Base-by-base conservation (phyloP, 2,888 invertebrate species). In the Hybos culiciformis region DNA sequence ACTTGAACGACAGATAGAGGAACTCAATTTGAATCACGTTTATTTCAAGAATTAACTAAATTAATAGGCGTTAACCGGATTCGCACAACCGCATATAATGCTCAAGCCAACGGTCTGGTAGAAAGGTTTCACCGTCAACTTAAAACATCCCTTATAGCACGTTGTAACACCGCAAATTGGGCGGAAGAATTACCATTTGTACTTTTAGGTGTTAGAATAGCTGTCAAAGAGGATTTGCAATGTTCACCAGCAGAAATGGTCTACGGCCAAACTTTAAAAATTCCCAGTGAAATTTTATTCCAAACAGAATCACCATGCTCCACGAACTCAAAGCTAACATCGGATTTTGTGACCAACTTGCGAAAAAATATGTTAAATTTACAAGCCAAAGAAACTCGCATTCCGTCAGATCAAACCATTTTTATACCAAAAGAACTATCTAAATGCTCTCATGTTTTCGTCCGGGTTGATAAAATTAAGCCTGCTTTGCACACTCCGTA, bases 171-270 rank as follows among this genome's bases (percentile, higher is more conserved):
- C 11, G 12, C 12, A 26, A 40, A 39, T 37, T 48, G 21, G 40
- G 39, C 34, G 34, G 42, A 44, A 23, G 38, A 48, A 29, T 32
- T 46, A 26, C 44, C 45, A 9, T 34, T 43, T 23, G 24, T 48
- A 3, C 39, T 46, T n/a, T 18, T 46, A 2, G 49, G 46, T 8
- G 44, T 50, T 8, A 23, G 47, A n/a, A 19, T 14, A 14, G 39
- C 19, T 12, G 15, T 42, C 19, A 46, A 46, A 37, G 38, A 45
- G 9, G 43, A 45, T 14, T 12, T 43, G 9, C 39, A 41, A 12
- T 34, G 33, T 18, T 47, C 47, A 2, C 24, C 42, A 4, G 38
- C 46, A 21, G 44, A 48, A 31, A 26, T 6, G 9, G 26, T 26
- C 3, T 26, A 26, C 26, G 26, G 7, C 7, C 26, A 26, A 26